Evolutionary conservation across 2,113 vertebrate genomes (phyloP), one percentile per base, ranked within the genome.

Genomic region (Odocoileus virginianus): DNA sequence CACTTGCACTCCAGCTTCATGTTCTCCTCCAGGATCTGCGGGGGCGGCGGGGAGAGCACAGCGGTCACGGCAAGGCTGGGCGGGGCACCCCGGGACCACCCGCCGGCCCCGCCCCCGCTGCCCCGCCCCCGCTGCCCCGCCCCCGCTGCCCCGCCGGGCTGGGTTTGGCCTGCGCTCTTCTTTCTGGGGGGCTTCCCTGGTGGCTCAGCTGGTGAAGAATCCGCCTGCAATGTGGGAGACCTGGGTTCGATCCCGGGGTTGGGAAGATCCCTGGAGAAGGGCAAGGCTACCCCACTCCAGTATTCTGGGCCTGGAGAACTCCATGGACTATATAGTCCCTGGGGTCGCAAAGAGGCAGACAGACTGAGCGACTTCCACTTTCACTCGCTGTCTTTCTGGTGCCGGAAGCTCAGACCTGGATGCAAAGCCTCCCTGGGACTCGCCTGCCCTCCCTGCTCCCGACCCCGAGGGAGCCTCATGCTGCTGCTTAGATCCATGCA

Each of bases 1-100:
- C 99, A 99, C 97, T 99, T 99, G 95, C 99, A 99, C 97, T 99
- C 99, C 88, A 99, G 98, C 83, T 99, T 99, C 99, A 99, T 99
- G 97, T 99, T 99, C 97, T 99, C 99, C 97, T 99, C 99, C 95
- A 99, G 98, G 94, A 99, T 99, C 99, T 99, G 98, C n/a, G 36
- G 71, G 96, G 55, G 0, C 7, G 11, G 87, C 0, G 1, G 43
- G 78, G 23, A 76, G 71, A 71, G 82, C 92, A 96, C 50, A 96
- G 92, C 6, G 1, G 30, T 98, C 86, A 97, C 27, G 11, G 89
- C 40, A 1, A 0, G 3, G 78, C 47, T 9, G 28, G 45, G 25
- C 27, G 15, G 28, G 45, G 64, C 15, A 27, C 14, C 30, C 52
- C 36, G 14, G 47, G 23, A 2, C n/a, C 17, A 45, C 3, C 17